A percentile compares a stretch with the other conserved stretches of the same genome.
Conservation (phyloP, 2,113 vertebrate species). For the Atherinomorus stipes region DNA sequence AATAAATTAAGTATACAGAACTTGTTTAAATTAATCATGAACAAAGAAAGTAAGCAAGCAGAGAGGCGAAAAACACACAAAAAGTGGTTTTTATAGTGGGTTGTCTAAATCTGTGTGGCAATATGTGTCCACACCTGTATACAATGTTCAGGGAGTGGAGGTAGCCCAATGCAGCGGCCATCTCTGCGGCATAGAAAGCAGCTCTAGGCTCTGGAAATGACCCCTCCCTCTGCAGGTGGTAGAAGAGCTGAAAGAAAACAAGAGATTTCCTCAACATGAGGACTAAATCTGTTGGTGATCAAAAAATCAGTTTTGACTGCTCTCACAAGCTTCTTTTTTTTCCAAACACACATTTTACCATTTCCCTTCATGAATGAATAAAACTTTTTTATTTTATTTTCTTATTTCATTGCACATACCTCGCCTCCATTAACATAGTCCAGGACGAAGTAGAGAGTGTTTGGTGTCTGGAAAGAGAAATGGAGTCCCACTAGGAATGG, state of each 20-base stretch:
- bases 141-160: constrained; percentile 83
- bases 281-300: no score
- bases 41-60: constrained; percentile 8
- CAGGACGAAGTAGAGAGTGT: constrained; percentile 83
- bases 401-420: constrained; percentile 59
- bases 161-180: constrained; percentile 83
- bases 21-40: constrained; percentile 26
- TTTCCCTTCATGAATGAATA: no score
- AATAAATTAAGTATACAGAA: constrained; percentile 23
- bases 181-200: constrained; percentile 84
- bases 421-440: constrained; percentile 86
- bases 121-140: constrained; percentile 77
- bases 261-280: no score
- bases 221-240: constrained; percentile 83
- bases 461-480: constrained; percentile 85
- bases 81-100: neutral
- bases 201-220: constrained; percentile 81
- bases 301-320: no score
- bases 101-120: neutral
- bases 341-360: no score
- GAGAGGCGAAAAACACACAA: neutral
- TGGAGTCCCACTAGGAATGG: constrained; percentile 87
- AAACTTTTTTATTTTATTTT: no score
- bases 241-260: constrained; percentile 77
- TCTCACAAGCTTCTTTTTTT: no score